Evolutionary conservation across 2,888 invertebrate species (phyloP), one percentile per base, ranked within the genome.

Genomic region (Unio delphinus): DNA sequence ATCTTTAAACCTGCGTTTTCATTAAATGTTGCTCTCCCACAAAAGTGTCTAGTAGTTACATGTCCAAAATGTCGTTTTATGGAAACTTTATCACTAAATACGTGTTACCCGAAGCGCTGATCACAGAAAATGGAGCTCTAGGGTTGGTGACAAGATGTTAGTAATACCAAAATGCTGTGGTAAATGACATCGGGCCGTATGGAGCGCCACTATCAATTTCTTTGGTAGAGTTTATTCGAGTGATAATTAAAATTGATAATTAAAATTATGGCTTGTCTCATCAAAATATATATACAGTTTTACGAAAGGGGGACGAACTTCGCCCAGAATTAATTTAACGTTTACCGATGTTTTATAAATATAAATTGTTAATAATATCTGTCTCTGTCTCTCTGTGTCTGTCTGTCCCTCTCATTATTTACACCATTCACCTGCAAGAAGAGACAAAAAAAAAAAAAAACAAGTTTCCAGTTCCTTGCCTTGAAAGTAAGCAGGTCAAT

Each of bases 61-160:
- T 75, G 60, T 64, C 30, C 26, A 75, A 75, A 65, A 75, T 75
- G 75, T 70, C 75, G 26, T 72, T 75, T 45, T 45, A 23, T 59
- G 75, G 68, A 7, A 75, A 75, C 66, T 75, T 75, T 67, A 62
- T 70, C 1, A 62, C 65, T 20, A 64, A 63, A 15, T 65, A 69
- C 56, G 72, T 72, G 17, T 70, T 61, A 58, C 75, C 75, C 26
- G 72, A 76, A 69, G 75, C 73, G n/a, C 60, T 75, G 5, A 65
- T 72, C 20, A 65, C 68, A 23, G 60, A 67, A n/a, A 65, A 64
- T 58, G 63, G 61, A 4, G 23, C 26, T 23, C 63, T 64, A n/a
- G 72, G 67, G 18, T 57, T 75, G 1, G 68, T 73, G 11, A 70
- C 67, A 30, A 60, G 67, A 7, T 68, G 61, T 26, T 75, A 73